Evolutionary conservation across 2,113 vertebrate genomes (phyloP).

Genomic region (Mus pahari): DNA sequence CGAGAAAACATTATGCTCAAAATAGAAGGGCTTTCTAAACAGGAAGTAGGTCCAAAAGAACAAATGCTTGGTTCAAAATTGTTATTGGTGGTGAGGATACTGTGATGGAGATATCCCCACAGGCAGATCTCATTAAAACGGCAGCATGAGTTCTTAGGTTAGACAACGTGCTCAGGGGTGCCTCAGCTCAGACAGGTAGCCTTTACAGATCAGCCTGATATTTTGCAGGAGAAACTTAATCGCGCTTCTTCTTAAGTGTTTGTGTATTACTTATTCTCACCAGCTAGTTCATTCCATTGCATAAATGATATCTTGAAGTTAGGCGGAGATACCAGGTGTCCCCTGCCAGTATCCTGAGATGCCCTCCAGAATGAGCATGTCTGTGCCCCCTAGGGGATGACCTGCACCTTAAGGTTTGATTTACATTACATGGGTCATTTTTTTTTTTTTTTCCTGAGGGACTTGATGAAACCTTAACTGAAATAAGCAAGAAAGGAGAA

Average conservation of each 20-base stretch:
- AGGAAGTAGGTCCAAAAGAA: constrained; percentile 73
- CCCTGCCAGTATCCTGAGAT: background rate
- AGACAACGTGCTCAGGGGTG: background rate
- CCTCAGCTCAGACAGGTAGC: background rate
- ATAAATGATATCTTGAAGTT: constrained; percentile 36
- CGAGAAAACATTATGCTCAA: constrained; percentile 74
- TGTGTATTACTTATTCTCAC: constrained; percentile 49
- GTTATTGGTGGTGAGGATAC: constrained; percentile 12
- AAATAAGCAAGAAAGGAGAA: background rate
- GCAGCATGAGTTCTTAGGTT: background rate
- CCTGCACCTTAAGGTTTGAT: constrained; percentile 5
- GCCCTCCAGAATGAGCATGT: background rate
- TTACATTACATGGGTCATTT: background rate
- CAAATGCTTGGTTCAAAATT: constrained; percentile 66
- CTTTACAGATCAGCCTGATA: background rate
- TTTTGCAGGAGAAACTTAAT: background rate
- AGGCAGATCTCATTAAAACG: constrained; percentile 23
- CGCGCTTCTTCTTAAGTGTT: background rate
- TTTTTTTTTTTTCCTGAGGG: constrained; percentile 12
- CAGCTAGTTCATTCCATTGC: background rate
- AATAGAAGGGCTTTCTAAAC: constrained; percentile 79
- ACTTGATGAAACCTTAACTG: background rate
- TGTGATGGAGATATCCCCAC: constrained; percentile 43
- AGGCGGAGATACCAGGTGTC: background rate
- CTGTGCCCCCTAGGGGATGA: background rate